phyloP scores from a whole-genome alignment of 64 coral and sea anemone genomes.

The Montipora foliosa region DNA sequence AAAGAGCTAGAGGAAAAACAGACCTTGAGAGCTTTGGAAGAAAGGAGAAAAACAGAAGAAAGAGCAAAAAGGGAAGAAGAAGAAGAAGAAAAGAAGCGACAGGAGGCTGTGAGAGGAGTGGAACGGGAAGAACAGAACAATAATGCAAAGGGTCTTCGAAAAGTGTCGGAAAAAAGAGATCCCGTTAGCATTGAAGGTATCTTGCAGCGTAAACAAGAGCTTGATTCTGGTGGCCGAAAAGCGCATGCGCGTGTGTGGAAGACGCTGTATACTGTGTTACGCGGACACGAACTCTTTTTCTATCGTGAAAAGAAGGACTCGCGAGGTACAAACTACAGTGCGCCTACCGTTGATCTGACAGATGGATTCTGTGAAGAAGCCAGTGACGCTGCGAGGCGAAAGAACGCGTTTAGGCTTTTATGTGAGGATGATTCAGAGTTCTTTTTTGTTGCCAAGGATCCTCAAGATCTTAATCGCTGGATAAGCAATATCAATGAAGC shows the following conservation, averaged over 20 bases:
- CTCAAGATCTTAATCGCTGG: slow-evolving; percentile 68
- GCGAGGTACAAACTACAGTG: slow-evolving; percentile 56
- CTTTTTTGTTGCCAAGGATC: slow-evolving; percentile 74
- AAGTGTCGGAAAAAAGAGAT: background rate
- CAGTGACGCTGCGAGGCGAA: slow-evolving; percentile 55
- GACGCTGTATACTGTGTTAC: slow-evolving; percentile 75
- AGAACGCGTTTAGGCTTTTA: slow-evolving; percentile 75
- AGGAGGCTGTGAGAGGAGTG: slow-evolving; percentile 11
- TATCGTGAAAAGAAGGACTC: slow-evolving; percentile 78
- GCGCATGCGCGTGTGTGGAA: slow-evolving; percentile 73
- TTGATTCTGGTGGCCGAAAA: slow-evolving; percentile 75
- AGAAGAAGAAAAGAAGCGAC: slow-evolving; percentile 28
- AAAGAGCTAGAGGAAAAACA: slow-evolving; percentile 36
- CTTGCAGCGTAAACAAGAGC: slow-evolving; percentile 88
- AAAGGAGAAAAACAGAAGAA: slow-evolving; percentile 32
- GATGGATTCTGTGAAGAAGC: slow-evolving; percentile 64
- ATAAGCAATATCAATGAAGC: slow-evolving; percentile 60
- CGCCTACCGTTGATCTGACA: slow-evolving; percentile 54
- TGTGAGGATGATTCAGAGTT: slow-evolving; percentile 78
- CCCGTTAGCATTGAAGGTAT: slow-evolving; percentile 64
- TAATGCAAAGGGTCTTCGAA: slow-evolving; percentile 23
- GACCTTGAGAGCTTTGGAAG: slow-evolving; percentile 4
- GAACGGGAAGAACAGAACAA: slow-evolving; percentile 30
- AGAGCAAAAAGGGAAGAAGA: slow-evolving; percentile 31
- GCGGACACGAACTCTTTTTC: slow-evolving; percentile 75